phyloP scores from a whole-genome alignment of 2,797 vertebrate species.

The Botia almorhae region DNA sequence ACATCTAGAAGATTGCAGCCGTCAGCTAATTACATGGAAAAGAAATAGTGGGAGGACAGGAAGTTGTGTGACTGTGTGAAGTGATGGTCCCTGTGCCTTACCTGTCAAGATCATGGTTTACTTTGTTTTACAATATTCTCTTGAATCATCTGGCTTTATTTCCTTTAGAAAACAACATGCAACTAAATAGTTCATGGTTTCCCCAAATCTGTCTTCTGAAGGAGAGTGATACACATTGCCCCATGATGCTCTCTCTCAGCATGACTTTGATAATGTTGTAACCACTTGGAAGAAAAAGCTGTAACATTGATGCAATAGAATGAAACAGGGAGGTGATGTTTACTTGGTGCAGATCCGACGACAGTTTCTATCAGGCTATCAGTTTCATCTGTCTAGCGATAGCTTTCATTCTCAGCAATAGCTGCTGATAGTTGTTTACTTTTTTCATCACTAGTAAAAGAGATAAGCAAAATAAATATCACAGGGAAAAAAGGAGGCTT shows the following conservation, averaged over 20 bases:
- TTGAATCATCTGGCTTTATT: slow-evolving; percentile 23
- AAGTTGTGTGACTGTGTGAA: neutral
- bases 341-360: slow-evolving; percentile 66
- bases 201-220: slow-evolving; percentile 5
- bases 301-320: slow-evolving; percentile 70
- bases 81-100: slow-evolving; percentile 11
- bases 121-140: slow-evolving; percentile 55
- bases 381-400: slow-evolving; percentile 66
- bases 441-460: slow-evolving; percentile 48
- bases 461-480: slow-evolving; percentile 3
- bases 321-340: slow-evolving; percentile 68
- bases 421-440: slow-evolving; percentile 58
- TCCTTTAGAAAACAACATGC: slow-evolving; percentile 6
- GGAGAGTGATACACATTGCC: neutral
- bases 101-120: slow-evolving; percentile 47
- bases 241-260: slow-evolving; percentile 2
- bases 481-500: slow-evolving; percentile 54
- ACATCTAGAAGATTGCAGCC: slow-evolving; percentile 45
- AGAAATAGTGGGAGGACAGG: slow-evolving; percentile 27
- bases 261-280: slow-evolving; percentile 9
- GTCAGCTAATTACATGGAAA: slow-evolving; percentile 62
- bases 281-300: slow-evolving; percentile 28
- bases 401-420: slow-evolving; percentile 55
- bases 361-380: slow-evolving; percentile 57
- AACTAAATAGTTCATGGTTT: slow-evolving; percentile 5